Percentiles rank a stretch among this genome's conserved stretches.
phyloP scores from a whole-genome alignment of 2,113 vertebrate genomes.

The Nothoprocta perdicaria region DNA sequence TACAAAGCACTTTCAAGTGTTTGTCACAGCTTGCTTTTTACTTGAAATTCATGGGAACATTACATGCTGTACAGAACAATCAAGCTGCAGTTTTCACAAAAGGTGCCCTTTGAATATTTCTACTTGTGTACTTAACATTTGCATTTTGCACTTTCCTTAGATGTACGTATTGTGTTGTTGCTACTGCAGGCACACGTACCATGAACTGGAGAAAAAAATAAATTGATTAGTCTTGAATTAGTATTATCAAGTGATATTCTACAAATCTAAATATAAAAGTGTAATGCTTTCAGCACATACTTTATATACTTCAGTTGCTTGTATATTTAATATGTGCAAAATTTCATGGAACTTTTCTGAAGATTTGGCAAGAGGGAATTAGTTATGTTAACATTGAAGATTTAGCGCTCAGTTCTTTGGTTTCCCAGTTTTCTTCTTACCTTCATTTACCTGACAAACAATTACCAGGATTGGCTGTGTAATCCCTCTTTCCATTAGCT shows the following conservation, averaged over 20 bases:
- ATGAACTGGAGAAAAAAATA: not conserved
- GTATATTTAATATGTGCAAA: not conserved
- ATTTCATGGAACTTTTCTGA: not conserved
- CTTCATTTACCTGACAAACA: not conserved
- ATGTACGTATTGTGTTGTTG: not conserved
- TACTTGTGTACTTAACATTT: constrained; percentile 6
- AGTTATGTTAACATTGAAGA: not conserved
- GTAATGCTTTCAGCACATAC: not conserved
- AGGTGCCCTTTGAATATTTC: constrained; percentile 18
- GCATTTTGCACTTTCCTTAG: not conserved
- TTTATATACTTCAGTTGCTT: not conserved
- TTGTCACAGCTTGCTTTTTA: constrained; percentile 53
- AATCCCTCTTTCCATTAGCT: not conserved
- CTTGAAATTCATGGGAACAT: constrained; percentile 45
- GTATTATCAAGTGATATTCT: not conserved
- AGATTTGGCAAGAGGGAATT: fast-evolving
- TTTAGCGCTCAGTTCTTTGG: not conserved
- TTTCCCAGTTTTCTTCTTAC: not conserved
- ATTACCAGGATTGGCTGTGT: not conserved
- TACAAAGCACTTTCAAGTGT: constrained; percentile 19
- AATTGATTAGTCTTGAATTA: not conserved
- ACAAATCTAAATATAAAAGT: not conserved
- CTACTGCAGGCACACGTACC: not conserved
- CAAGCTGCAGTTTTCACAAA: constrained; percentile 31
- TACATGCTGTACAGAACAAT: constrained; percentile 47